Conservation (phyloP, 1,140 invertebrate genomes). For the Polypedilum vanderplanki region DNA sequence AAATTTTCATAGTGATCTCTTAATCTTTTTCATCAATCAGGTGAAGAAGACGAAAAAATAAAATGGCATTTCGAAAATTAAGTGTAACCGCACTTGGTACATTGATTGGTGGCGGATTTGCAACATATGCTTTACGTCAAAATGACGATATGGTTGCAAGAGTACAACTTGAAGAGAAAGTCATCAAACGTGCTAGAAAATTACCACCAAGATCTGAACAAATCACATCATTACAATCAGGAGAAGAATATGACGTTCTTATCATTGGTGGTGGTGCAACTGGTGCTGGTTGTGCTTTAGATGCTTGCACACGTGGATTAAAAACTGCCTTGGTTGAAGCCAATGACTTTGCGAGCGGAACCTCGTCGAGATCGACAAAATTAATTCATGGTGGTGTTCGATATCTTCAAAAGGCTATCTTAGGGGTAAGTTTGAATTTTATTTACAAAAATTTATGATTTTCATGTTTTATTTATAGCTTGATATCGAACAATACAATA, state of each 20-base stretch:
- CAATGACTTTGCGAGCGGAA: conserved; percentile 97
- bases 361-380: conserved; percentile 93
- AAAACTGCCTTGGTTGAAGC: conserved; percentile 94
- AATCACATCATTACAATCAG: conserved; percentile 66
- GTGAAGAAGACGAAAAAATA: too few species aligned
- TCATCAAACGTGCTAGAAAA: conserved; percentile 52
- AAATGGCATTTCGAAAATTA: conserved; percentile 38
- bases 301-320: conserved; percentile 81
- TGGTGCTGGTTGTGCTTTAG: conserved; percentile 86
- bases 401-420: conserved; percentile 96
- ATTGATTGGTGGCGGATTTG: conserved; percentile 38
- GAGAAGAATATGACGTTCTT: conserved; percentile 80
- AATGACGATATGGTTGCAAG: conserved; percentile 35
- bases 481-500: conserved; percentile 89
- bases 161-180: conserved; percentile 46
- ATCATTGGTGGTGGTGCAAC: conserved; percentile 96
- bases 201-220: conserved; percentile 76
- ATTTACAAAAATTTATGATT: not conserved
- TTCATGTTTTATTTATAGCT: conserved; percentile 47
- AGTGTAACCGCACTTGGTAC: conserved; percentile 41
- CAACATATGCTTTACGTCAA: conserved; percentile 39
- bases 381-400: conserved; percentile 98
- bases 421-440: conserved; percentile 47
- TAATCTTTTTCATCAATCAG: too few species aligned
- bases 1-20: too few species aligned